Base-by-base conservation (phyloP, 2,797 vertebrate species). In the Melanogrammus aeglefinus region DNA sequence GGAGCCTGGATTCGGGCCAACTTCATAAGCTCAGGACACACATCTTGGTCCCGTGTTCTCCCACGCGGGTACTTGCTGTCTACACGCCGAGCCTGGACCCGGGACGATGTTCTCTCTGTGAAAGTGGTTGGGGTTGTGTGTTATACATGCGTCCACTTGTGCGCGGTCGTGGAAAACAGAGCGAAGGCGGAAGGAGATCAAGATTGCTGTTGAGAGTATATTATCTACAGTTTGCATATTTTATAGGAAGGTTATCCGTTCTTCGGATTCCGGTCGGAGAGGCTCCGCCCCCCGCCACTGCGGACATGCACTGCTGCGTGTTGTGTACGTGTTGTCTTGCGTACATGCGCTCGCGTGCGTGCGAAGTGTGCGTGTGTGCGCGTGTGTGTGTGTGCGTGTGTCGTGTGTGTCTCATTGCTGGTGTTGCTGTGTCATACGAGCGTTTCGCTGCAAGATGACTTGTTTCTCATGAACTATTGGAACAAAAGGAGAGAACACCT, bases 401-500 rank as follows among this genome's bases (percentile, higher is more conserved):
- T 6, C 2, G 35, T 36, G 35, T 36, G 35, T 36, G 35, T 36
- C n/a, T n/a, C n/a, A n/a, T n/a, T n/a, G 35, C 7, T 2, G 6
- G 35, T 36, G 35, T 36, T n/a, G n/a, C n/a, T n/a, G 35, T 6
- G 35, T 36, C 8, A 39, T 39, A 1, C 1, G 38, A n/a, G 38
- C 38, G 9, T 39, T 39, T 39, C 38, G 9, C 38, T 39, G 1
- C 38, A 10, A 39, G 38, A 39, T 10, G 38, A 39, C 38, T 39
- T 38, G 38, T 10, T 39, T 9, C n/a, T n/a, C n/a, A 39, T 39
- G 8, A 39, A 10, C 38, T 8, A 39, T 7, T 39, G 38, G 7
- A 10, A 39, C 38, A 39, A 39, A 69, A 71, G n/a, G n/a, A n/a
- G n/a, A n/a, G n/a, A n/a, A n/a, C 76, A 73, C 78, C 5, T n/a